Percentiles rank a stretch among this genome's conserved stretches.
phyloP scores from a whole-genome alignment of 2,888 invertebrate genomes.

The Ophion obscuratus region DNA sequence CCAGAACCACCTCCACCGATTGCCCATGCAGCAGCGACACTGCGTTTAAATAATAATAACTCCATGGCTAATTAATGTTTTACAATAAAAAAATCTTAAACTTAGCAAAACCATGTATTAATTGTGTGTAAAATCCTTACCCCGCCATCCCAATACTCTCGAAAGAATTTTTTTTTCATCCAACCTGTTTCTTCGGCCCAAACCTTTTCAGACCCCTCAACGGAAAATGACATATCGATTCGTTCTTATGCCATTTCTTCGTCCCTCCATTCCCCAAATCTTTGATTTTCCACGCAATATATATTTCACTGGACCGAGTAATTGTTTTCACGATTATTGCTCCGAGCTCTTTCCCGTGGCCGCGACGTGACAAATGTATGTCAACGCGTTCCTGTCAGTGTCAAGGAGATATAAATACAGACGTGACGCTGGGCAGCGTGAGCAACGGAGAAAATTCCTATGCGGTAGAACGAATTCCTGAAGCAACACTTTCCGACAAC shows the following conservation, averaged over 20 bases:
- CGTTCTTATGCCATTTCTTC: background rate
- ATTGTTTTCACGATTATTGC: background rate
- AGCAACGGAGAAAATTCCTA: constrained; percentile 43
- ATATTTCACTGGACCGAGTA: background rate
- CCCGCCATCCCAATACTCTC: no score
- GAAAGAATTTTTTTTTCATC: no score
- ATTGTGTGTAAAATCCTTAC: no score
- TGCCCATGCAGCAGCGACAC: no score
- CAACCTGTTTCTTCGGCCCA: no score
- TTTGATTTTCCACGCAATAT: background rate
- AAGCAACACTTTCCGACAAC: background rate
- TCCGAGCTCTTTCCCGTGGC: background rate
- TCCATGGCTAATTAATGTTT: no score
- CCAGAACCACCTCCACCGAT: no score
- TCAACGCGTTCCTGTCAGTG: background rate
- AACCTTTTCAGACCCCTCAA: background rate
- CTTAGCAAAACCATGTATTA: no score
- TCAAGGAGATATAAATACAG: constrained; percentile 31
- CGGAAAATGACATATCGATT: background rate
- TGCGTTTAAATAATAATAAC: no score
- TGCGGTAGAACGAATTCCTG: constrained; percentile 50
- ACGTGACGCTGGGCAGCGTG: constrained; percentile 2
- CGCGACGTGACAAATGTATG: constrained; percentile 5
- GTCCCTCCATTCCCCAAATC: background rate
- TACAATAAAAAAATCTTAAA: no score